Conservation (phyloP, 2,888 invertebrate genomes). For the Melinopterus prodromus region DNA sequence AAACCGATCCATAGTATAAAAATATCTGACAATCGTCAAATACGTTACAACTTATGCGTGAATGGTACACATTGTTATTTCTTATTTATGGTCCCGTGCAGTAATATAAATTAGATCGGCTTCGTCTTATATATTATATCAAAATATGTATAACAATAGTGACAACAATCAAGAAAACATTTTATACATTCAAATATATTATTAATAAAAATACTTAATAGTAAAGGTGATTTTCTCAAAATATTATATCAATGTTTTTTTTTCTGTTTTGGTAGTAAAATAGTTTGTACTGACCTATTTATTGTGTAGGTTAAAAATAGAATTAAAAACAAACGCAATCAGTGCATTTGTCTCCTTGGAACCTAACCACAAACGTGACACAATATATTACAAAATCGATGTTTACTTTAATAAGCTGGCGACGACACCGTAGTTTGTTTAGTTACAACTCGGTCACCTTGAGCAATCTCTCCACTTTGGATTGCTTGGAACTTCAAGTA, state of each 20-base stretch:
- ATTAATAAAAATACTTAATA: neutral
- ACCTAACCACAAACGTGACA: neutral
- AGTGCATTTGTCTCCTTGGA: neutral
- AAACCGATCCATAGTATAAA: neutral
- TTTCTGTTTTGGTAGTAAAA: neutral
- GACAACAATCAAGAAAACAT: neutral
- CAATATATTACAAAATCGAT: neutral
- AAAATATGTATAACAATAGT: neutral
- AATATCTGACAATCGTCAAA: neutral
- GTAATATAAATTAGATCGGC: neutral
- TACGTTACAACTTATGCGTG: neutral
- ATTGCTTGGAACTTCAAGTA: constrained; percentile 79
- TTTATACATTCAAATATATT: neutral
- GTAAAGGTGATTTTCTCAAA: constrained; percentile 4
- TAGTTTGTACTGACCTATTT: neutral
- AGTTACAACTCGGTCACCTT: constrained; percentile 72
- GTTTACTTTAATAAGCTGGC: constrained; percentile 21
- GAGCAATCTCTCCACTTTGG: constrained; percentile 74
- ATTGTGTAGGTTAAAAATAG: neutral
- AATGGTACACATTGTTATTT: neutral
- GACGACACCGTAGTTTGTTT: constrained; percentile 67
- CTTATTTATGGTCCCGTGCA: neutral
- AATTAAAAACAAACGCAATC: constrained; percentile 16
- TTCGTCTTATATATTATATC: neutral
- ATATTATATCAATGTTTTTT: neutral